phyloP scores from a whole-genome alignment of 2,797 vertebrate species.

The Lerista edwardsae region DNA sequence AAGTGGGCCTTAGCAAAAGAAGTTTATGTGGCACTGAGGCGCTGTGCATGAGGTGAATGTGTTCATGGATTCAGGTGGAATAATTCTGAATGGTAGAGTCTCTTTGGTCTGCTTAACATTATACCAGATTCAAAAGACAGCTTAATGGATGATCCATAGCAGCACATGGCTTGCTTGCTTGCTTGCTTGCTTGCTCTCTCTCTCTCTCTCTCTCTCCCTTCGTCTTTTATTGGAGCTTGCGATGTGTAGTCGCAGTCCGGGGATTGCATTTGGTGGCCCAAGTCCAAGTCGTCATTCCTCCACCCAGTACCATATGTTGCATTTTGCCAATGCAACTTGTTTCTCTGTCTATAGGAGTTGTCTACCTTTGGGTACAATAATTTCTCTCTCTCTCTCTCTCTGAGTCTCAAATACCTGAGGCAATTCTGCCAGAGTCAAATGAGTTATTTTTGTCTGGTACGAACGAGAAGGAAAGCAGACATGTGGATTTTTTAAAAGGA shows the following conservation, averaged over 20 bases:
- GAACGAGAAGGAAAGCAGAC: constrained; percentile 36
- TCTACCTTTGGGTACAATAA: constrained; percentile 61
- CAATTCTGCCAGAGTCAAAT: constrained; percentile 47
- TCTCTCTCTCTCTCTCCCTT: too few relatives aligned
- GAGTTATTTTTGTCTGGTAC: neutral
- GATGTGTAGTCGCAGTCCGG: constrained; percentile 47
- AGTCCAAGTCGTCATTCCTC: constrained; percentile 63
- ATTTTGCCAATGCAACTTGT: constrained; percentile 64
- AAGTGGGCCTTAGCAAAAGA: constrained; percentile 38
- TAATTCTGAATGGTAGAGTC: constrained; percentile 60
- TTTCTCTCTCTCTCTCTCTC: constrained; percentile 54
- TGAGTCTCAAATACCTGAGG: constrained; percentile 45
- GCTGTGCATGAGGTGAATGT: constrained; percentile 24
- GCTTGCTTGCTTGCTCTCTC: neutral
- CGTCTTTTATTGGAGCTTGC: constrained; percentile 61
- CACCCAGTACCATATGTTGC: constrained; percentile 58
- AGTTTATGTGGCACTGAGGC: constrained; percentile 48
- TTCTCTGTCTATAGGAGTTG: constrained; percentile 64
- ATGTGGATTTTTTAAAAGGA: constrained; percentile 38
- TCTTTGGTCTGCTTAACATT: constrained; percentile 72
- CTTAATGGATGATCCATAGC: constrained; percentile 74
- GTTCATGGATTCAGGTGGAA: constrained; percentile 59
- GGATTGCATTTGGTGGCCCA: constrained; percentile 64
- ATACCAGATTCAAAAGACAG: constrained; percentile 74
- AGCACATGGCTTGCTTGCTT: constrained; percentile 54